Conservation (phyloP, 2,113 vertebrate genomes). For the Seriola aureovittata region DNA sequence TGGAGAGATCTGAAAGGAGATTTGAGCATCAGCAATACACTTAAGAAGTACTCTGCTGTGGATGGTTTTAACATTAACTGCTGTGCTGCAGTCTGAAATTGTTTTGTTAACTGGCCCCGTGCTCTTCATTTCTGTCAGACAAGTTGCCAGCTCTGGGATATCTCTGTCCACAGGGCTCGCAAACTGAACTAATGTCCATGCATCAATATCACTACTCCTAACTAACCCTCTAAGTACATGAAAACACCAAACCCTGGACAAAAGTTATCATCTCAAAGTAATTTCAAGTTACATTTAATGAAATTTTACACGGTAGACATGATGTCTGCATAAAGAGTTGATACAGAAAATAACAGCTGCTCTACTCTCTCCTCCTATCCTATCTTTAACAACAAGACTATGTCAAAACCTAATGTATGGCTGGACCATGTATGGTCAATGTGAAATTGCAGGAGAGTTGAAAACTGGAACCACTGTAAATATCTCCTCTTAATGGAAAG, state of each 20-base stretch:
- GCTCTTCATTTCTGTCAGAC: slow-evolving; percentile 15
- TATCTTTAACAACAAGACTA: not conserved
- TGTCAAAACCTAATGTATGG: too few species aligned
- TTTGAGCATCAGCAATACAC: not conserved
- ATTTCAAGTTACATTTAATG: not conserved
- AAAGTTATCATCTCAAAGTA: not conserved
- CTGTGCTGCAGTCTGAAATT: slow-evolving; percentile 23
- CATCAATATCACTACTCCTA: not conserved
- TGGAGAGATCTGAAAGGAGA: not conserved
- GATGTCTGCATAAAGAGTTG: too few species aligned
- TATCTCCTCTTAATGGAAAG: too few species aligned
- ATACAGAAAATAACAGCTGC: not conserved
- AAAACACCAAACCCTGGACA: not conserved
- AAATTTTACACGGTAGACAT: too few species aligned
- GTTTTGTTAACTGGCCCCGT: slow-evolving; percentile 21
- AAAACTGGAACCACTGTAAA: too few species aligned
- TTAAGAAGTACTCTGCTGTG: not conserved
- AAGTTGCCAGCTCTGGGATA: not conserved
- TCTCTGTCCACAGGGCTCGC: not conserved
- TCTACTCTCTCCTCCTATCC: not conserved
- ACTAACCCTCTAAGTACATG: not conserved
- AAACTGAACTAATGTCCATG: not conserved
- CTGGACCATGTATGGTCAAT: too few species aligned
- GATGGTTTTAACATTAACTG: slow-evolving; percentile 2
- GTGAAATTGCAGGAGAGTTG: too few species aligned